Base-by-base conservation (phyloP, 2,888 invertebrate species). In the Herminia tarsipennalis region DNA sequence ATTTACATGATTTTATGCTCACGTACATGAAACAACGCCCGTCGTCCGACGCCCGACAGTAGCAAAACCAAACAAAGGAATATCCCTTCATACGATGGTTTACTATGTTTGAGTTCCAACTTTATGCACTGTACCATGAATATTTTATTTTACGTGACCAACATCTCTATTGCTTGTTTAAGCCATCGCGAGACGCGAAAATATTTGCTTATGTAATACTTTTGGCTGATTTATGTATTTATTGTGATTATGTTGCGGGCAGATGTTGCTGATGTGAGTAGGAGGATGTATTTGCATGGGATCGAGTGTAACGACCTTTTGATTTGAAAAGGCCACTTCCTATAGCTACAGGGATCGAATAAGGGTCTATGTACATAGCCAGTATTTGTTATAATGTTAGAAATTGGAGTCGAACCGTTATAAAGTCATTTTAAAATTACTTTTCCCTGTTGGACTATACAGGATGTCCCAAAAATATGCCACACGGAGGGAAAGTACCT, bases 111-210 rank as follows among this genome's bases (percentile, higher is more conserved):
- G 55, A 44, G 48, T 49, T 53, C 40, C 49, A 43, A 48, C 66
- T 63, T 57, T 62, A 66, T 62, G 63, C 66, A 66, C 44, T 62
- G 58, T 57, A 63, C 63, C 48, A 57, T 50, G 63, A 66, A 66
- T 66, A 62, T 62, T 62, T 62, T 66, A 57, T 57, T 66, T 57
- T 57, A 66, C 63, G 66, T 62, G 66, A 62, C 61, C 66, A 53
- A 62, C 66, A 62, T 62, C 66, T 62, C 53, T 61, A 62, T 62
- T 37, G 53, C 28, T 46, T 52, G 53, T 56, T 61, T 65, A 47
- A 66, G 46, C 29, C 44, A 52, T 56, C 39, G 46, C 18, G 28
- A 33, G 40, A 51, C 51, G 25, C 39, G 53, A 66, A 62, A 56
- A 62, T 66, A 66, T 62, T 47, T 62, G 46, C 41, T 47, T 47